Percentiles rank a stretch among this genome's conserved stretches.
Evolutionary conservation across 2,888 invertebrate species (phyloP).

Genomic region (Campoletis raptor): DNA sequence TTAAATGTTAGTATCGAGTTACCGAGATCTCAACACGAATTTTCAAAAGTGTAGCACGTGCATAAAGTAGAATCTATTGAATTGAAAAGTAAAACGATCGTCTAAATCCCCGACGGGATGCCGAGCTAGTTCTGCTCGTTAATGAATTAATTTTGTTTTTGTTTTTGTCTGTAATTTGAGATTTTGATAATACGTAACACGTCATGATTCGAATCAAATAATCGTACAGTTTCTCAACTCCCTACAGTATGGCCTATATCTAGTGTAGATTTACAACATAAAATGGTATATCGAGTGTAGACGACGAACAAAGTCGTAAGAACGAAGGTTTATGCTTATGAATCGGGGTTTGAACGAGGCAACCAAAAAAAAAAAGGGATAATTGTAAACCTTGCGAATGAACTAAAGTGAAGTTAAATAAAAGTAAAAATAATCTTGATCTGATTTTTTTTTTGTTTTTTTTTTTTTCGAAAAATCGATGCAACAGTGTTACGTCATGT

Average conservation of each 20-base stretch:
- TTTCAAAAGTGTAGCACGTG: background rate
- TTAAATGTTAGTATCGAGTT: constrained; percentile 4
- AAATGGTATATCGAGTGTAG: constrained; percentile 63
- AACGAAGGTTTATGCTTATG: constrained; percentile 7
- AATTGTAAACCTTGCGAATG: background rate
- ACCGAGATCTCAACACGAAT: background rate
- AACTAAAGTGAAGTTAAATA: background rate
- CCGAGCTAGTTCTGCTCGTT: background rate
- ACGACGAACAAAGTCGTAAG: constrained; percentile 5
- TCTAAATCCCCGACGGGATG: background rate
- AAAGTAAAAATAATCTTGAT: constrained; percentile 7
- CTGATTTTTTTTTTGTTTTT: background rate
- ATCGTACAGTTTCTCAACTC: constrained; percentile 75
- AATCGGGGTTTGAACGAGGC: constrained; percentile 22
- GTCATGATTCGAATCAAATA: constrained; percentile 40
- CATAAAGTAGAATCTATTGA: background rate
- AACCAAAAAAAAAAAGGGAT: constrained; percentile 10
- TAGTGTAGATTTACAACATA: constrained; percentile 56
- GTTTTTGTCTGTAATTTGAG: constrained; percentile 1
- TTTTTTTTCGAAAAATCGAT: constrained; percentile 24
- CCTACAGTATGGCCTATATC: constrained; percentile 70
- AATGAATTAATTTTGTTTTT: constrained; percentile 17
- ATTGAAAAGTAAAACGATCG: constrained; percentile 10
- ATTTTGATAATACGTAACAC: constrained; percentile 8
- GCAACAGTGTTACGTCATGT: constrained; percentile 47